Evolutionary conservation across 2,888 invertebrate species (phyloP).

Genomic region (Lissocephala sabroskyi): DNA sequence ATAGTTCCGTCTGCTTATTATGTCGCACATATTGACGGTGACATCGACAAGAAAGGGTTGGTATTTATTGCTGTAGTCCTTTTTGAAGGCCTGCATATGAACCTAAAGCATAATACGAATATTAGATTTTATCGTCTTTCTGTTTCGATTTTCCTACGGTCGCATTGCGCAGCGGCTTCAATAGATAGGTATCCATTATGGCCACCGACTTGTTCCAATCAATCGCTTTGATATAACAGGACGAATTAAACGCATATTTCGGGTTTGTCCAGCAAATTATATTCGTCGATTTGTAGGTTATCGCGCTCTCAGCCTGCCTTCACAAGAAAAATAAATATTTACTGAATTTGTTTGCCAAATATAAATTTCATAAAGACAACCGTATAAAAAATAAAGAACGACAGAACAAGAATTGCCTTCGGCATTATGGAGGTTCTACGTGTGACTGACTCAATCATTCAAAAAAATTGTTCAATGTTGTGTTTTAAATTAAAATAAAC

Average conservation of each 20-base stretch:
- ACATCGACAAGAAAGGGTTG: slow-evolving; percentile 17
- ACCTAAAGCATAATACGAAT: slow-evolving; percentile 4
- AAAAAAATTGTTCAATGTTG: no score
- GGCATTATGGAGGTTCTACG: no score
- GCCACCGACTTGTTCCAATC: slow-evolving; percentile 5
- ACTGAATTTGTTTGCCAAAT: no score
- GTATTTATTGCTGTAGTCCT: slow-evolving; percentile 14
- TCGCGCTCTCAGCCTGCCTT: no score
- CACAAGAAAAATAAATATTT: no score
- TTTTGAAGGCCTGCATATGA: slow-evolving; percentile 3
- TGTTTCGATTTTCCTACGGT: slow-evolving; percentile 5
- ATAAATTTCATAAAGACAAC: no score
- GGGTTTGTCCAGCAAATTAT: slow-evolving; percentile 12
- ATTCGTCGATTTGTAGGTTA: slow-evolving; percentile 17
- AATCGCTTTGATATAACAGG: slow-evolving; percentile 6
- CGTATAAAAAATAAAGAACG: no score
- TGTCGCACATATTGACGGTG: slow-evolving; percentile 15
- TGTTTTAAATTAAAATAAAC: no score
- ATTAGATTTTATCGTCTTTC: not conserved
- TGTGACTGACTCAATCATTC: no score
- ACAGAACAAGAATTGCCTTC: no score
- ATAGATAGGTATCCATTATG: slow-evolving; percentile 1
- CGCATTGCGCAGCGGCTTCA: not conserved
- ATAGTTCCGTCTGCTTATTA: slow-evolving; percentile 5
- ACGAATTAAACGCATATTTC: not conserved